Percentiles rank a stretch among this genome's conserved stretches.
Conservation (phyloP, 2,888 invertebrate species). For the Hydropsyche betteni region DNA sequence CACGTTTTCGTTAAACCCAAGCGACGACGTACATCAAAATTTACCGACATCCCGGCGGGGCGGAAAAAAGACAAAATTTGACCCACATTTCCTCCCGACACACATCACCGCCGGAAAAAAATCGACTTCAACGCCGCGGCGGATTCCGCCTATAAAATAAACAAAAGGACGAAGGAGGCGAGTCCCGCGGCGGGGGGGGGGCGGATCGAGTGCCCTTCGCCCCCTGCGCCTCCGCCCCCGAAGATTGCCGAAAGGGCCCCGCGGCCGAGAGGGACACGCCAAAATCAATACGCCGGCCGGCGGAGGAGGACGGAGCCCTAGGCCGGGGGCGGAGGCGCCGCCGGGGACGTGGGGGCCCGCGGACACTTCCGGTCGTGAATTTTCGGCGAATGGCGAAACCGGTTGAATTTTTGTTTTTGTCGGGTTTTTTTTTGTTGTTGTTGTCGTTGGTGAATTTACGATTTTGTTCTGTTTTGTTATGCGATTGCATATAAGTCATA, state of each 20-base stretch:
- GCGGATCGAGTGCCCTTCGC: slow-evolving; percentile 25
- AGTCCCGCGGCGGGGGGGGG: slow-evolving; percentile 49
- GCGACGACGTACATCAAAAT: no score
- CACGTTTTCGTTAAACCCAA: no score
- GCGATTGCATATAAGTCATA: no score
- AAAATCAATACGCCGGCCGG: slow-evolving; percentile 50
- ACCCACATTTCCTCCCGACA: background rate
- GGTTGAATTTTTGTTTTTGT: slow-evolving; percentile 47
- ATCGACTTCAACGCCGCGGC: slow-evolving; percentile 19
- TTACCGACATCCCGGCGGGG: no score
- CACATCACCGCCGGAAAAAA: background rate
- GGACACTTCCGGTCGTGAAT: no score
- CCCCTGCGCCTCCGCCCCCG: slow-evolving; percentile 2
- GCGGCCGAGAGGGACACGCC: slow-evolving; percentile 45
- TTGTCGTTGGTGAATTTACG: no score
- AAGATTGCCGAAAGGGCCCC: slow-evolving; percentile 37
- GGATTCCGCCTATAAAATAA: slow-evolving; percentile 14
- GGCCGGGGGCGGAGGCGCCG: no score
- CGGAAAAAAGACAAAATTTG: background rate
- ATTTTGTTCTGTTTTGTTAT: no score
- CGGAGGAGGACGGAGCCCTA: background rate
- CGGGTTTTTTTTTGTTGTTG: no score
- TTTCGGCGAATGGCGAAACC: no score
- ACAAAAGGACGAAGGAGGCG: slow-evolving; percentile 34
- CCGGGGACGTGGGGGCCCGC: slow-evolving; percentile 7